Evolutionary conservation across 1,140 invertebrate genomes (phyloP).

Genomic region (Atta texana): DNA sequence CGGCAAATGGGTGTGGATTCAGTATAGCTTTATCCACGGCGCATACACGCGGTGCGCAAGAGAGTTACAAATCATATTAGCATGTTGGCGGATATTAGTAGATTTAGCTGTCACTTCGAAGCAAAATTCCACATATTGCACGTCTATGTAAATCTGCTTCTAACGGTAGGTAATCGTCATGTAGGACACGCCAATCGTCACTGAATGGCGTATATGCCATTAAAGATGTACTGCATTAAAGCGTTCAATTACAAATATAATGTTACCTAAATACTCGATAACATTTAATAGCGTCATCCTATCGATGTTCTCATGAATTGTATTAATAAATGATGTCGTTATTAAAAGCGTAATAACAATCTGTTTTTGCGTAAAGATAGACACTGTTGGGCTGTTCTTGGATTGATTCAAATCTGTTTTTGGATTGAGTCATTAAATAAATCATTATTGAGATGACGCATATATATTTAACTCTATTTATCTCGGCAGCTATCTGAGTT

Average conservation of each 20-base stretch:
- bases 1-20: constrained; percentile 29
- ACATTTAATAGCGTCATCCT: background rate
- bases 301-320: background rate
- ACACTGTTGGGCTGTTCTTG: too few species aligned
- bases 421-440: background rate
- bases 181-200: constrained; percentile 43
- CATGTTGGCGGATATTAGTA: constrained; percentile 62
- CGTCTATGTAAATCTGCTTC: constrained; percentile 58
- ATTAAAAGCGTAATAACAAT: background rate
- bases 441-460: background rate
- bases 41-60: constrained; percentile 12
- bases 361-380: background rate
- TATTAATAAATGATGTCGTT: background rate
- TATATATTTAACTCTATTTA: constrained; percentile 11
- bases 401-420: too few species aligned
- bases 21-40: constrained; percentile 13
- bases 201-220: background rate
- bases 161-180: constrained; percentile 47
- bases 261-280: background rate
- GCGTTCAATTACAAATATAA: background rate
- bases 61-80: constrained; percentile 62
- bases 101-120: constrained; percentile 57
- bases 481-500: background rate
- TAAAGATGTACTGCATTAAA: constrained; percentile 40
- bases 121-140: constrained; percentile 58